phyloP scores from a whole-genome alignment of 2,797 vertebrate genomes.

The Protonibea diacanthus region DNA sequence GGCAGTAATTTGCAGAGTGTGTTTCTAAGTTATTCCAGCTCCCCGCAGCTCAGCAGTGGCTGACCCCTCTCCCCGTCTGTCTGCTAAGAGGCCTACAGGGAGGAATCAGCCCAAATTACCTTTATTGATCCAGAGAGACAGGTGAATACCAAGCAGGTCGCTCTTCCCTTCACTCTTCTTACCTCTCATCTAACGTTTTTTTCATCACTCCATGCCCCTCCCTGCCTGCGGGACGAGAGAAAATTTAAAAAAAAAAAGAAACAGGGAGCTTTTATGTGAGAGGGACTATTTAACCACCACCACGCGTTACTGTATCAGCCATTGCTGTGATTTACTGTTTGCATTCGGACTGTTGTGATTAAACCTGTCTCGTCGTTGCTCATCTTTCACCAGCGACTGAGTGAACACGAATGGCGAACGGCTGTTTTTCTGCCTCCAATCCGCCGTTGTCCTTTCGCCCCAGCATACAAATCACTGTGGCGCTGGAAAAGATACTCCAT shows the following conservation, averaged over 20 bases:
- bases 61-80: constrained; percentile 83
- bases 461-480: constrained; percentile 83
- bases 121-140: constrained; percentile 86
- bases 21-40: constrained; percentile 85
- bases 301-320: constrained; percentile 64
- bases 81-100: constrained; percentile 86
- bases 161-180: constrained; percentile 69
- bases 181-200: constrained; percentile 55
- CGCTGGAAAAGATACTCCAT: constrained; percentile 84
- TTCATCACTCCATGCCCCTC: constrained; percentile 56
- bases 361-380: constrained; percentile 72
- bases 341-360: constrained; percentile 71
- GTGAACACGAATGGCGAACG: constrained; percentile 56
- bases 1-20: constrained; percentile 80
- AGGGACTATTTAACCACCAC: constrained; percentile 38
- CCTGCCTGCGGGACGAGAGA: constrained; percentile 44
- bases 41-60: constrained; percentile 81
- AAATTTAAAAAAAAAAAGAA: constrained; percentile 36
- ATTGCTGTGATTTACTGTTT: constrained; percentile 74
- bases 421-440: constrained; percentile 82
- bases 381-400: constrained; percentile 60
- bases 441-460: constrained; percentile 80
- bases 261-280: constrained; percentile 51
- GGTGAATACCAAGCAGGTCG: constrained; percentile 85
- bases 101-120: constrained; percentile 87